Evolutionary conservation across 2,888 invertebrate genomes (phyloP), one percentile per base, ranked within the genome.

Genomic region (Drosophila rellima): DNA sequence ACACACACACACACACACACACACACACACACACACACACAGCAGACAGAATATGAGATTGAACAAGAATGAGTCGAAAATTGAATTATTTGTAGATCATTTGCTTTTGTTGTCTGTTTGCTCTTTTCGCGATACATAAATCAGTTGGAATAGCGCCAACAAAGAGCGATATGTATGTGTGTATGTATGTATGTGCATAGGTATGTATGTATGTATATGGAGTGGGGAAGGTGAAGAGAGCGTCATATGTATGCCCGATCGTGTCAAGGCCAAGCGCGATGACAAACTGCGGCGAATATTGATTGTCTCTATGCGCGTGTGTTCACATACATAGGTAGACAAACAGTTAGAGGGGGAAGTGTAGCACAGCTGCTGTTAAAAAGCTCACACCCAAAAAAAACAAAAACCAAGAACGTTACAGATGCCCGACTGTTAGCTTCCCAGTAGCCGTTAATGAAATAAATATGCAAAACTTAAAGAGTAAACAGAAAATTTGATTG

Each of bases 241-340:
- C 11, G 6, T 2, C 5, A 17, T 17, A 17, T 10, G 39, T 17
- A 17, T 10, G 39, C 48, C 15, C 26, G 74, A 77, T 77, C 78
- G 74, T 77, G 78, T 76, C 75, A 76, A 76, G 74, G 75, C 78
- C 64, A 59, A 48, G 23, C 45, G 45, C 39, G 47, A 60, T 72
- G 71, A 70, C 74, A 76, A 52, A 64, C 23, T 26, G 18, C 40
- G 40, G 40, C 68, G 35, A 69, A 55, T 26, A 69, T 45, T 39
- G 45, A 54, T 37, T 26, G 23, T 35, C 6, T 17, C 44, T 20
- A 4, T 20, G 31, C 15, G 20, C n/a, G 42, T 5, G 20, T n/a
- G 55, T 52, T 15, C 13, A 3, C 11, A 31, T 13, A 44, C 31
- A 20, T 17, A 23, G 13, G 2, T 33, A 1, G 15, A 15, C 33